These are phyloP conservation scores for Siphonodentalium dalli DNA, from an alignment of 2,888 invertebrate species.

Conservation along the genomic window DNA sequence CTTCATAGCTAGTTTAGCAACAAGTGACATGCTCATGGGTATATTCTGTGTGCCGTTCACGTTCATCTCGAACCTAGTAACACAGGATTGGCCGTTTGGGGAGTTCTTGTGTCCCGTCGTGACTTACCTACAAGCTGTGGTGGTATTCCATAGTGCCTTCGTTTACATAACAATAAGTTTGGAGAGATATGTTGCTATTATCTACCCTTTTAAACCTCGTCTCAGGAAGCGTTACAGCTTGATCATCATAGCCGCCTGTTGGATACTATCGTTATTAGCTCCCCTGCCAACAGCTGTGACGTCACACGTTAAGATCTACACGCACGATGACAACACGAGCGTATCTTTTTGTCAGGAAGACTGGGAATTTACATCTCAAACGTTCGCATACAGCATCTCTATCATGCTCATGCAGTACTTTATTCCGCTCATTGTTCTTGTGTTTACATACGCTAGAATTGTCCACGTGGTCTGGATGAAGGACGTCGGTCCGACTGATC, in stretches of 20 bases:
- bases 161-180: constrained; percentile 88
- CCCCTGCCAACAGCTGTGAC: constrained; percentile 83
- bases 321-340: constrained; percentile 15
- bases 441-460: constrained; percentile 85
- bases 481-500: constrained; percentile 84
- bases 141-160: constrained; percentile 79
- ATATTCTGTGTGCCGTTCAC: constrained; percentile 65
- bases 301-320: constrained; percentile 64
- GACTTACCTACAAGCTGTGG: constrained; percentile 74
- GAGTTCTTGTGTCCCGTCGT: constrained; percentile 81
- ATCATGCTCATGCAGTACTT: constrained; percentile 83
- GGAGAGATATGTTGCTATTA: constrained; percentile 89
- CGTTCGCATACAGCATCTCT: constrained; percentile 73
- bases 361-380: constrained; percentile 25
- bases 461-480: constrained; percentile 88
- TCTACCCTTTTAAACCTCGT: constrained; percentile 84
- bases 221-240: constrained; percentile 78
- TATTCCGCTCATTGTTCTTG: constrained; percentile 79
- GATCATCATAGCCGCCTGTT: constrained; percentile 75
- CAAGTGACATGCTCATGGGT: constrained; percentile 64
- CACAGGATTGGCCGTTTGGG: constrained; percentile 89
- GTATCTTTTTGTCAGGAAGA: constrained; percentile 23
- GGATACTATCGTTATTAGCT: constrained; percentile 79
- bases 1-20: constrained; percentile 63
- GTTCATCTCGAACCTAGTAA: constrained; percentile 79